Evolutionary conservation across 2,888 invertebrate species (phyloP).

Genomic region (Drosophila borealis): DNA sequence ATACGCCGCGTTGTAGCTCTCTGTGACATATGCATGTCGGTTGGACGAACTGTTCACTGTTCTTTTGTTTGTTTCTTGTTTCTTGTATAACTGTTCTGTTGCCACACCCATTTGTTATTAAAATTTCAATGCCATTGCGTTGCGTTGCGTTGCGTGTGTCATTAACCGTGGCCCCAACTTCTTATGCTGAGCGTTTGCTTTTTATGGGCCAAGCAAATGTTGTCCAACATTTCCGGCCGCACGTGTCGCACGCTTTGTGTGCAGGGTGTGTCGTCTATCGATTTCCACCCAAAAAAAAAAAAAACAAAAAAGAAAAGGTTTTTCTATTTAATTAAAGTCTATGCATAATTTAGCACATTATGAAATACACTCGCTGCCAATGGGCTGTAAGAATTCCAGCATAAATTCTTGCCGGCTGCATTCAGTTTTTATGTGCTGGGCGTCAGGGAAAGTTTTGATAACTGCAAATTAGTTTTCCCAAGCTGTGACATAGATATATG

Average conservation of each 20-base stretch:
- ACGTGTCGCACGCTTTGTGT: conserved; percentile 4
- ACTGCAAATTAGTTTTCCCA: conserved; percentile 12
- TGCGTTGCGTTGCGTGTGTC: conserved; percentile 16
- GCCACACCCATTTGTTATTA: conserved; percentile 46
- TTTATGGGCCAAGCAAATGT: conserved; percentile 45
- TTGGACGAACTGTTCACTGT: background rate
- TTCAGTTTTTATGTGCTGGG: conserved; percentile 27
- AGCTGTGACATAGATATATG: conserved; percentile 48
- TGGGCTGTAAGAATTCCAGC: conserved; percentile 34
- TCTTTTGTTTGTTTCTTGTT: background rate
- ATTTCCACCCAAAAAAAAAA: conserved; percentile 30
- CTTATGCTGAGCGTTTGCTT: conserved; percentile 25
- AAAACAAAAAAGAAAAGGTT: conserved; percentile 2
- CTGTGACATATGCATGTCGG: conserved; percentile 25
- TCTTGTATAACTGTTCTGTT: conserved; percentile 3
- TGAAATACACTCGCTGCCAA: conserved; percentile 15
- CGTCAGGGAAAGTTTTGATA: conserved; percentile 39
- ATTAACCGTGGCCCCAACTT: conserved; percentile 31
- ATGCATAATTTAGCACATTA: conserved; percentile 40
- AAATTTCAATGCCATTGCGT: conserved; percentile 47
- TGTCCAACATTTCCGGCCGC: conserved; percentile 35
- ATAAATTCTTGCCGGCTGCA: conserved; percentile 15
- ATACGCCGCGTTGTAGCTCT: conserved; percentile 34
- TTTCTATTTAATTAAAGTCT: conserved; percentile 50
- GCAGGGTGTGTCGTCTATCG: conserved; percentile 48